A percentile compares a stretch with the other conserved stretches of the same genome.
These are phyloP conservation scores for Lordiphosa stackelbergi DNA, from an alignment of 1,140 invertebrate species.

Conservation along the genomic window DNA sequence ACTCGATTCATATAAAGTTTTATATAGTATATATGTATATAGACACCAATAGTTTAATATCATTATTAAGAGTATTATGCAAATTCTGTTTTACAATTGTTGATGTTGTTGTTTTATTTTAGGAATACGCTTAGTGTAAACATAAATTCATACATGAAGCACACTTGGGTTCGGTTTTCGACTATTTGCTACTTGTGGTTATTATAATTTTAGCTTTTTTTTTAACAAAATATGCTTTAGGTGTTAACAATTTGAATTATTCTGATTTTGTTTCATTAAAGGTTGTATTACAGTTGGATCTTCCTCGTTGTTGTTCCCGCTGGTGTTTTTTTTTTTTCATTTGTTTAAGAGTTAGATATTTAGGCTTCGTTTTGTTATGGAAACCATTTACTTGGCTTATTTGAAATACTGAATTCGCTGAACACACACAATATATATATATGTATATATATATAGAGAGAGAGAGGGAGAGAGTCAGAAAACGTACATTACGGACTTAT, in stretches of 20 bases:
- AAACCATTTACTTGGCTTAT: conserved; percentile 66
- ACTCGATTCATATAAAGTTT: conserved; percentile 58
- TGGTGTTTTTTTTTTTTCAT: conserved; percentile 40
- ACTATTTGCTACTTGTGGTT: conserved; percentile 45
- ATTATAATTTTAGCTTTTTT: conserved; percentile 21
- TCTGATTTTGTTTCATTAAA: conserved; percentile 24
- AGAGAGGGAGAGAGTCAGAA: conserved; percentile 3
- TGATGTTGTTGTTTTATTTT: conserved; percentile 26
- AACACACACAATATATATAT: conserved; percentile 58
- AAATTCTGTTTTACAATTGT: conserved; percentile 40
- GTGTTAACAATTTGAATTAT: conserved; percentile 56
- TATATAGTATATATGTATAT: conserved; percentile 38
- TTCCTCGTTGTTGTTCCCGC: conserved; percentile 76
- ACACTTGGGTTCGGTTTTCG: conserved; percentile 74
- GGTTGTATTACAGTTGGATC: conserved; percentile 69
- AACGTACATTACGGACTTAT: conserved; percentile 11
- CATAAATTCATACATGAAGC: conserved; percentile 76
- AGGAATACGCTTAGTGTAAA: conserved; percentile 53
- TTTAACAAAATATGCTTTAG: conserved; percentile 60
- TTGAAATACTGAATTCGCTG: conserved; percentile 73
- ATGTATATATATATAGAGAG: conserved; percentile 26
- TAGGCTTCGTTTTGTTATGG: conserved; percentile 39
- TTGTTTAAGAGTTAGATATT: conserved; percentile 34
- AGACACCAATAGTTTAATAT: conserved; percentile 63
- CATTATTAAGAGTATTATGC: conserved; percentile 60